These are phyloP conservation scores for Incurvaria masculella DNA, from an alignment of 2,888 invertebrate genomes.

Conservation along the genomic window DNA sequence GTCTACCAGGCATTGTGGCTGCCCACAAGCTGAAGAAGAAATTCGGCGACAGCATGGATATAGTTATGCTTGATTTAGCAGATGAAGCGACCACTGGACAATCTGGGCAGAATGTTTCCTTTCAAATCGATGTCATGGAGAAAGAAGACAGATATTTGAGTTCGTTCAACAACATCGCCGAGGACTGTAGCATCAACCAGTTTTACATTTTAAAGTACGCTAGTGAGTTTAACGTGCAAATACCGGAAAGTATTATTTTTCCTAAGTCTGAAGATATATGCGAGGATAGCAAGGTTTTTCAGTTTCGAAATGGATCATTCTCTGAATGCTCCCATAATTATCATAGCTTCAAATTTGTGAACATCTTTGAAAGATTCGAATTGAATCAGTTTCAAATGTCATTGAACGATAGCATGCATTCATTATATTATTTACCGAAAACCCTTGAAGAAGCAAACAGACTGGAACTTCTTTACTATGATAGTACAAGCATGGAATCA, in stretches of 20 bases:
- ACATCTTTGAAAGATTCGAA: conserved; percentile 36
- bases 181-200: too few species aligned
- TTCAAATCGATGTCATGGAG: conserved; percentile 19
- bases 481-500: conserved; percentile 40
- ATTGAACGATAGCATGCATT: conserved; percentile 31
- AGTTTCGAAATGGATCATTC: conserved; percentile 31
- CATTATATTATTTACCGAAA: conserved; percentile 28
- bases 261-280: conserved; percentile 21
- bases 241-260: conserved; percentile 30
- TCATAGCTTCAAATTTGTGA: conserved; percentile 36
- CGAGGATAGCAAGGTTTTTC: conserved; percentile 33
- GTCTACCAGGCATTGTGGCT: conserved; percentile 40
- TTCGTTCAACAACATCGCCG: conserved; percentile 24
- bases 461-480: conserved; percentile 29
- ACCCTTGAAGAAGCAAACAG: conserved; percentile 21
- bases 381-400: conserved; percentile 37
- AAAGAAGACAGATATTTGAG: conserved; percentile 8
- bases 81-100: conserved; percentile 8
- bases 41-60: conserved; percentile 40
- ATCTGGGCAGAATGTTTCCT: conserved; percentile 32
- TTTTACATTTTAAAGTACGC: conserved; percentile 31
- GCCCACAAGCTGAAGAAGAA: conserved; percentile 42
- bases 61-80: conserved; percentile 36
- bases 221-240: conserved; percentile 31
- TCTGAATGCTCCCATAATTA: conserved; percentile 28